Evolutionary conservation across 1,140 invertebrate genomes (phyloP).

Genomic region (Drosophila truncata): DNA sequence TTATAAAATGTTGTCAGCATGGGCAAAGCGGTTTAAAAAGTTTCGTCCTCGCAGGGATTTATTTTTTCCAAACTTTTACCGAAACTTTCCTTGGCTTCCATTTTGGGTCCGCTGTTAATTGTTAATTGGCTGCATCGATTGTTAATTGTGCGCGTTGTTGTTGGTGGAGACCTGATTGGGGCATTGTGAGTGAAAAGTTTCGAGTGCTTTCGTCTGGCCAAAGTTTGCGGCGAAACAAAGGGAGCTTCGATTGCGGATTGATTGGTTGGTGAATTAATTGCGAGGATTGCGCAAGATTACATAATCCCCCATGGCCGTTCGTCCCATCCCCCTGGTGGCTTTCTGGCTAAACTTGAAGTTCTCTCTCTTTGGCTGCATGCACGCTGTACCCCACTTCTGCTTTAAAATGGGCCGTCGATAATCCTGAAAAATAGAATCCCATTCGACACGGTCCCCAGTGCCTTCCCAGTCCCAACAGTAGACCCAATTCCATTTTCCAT

Average conservation of each 20-base stretch:
- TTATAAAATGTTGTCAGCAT: slow-evolving; percentile 36
- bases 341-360: slow-evolving; percentile 13
- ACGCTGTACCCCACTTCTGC: slow-evolving; percentile 44
- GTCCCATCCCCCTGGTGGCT: slow-evolving; percentile 2
- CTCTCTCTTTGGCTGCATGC: not conserved
- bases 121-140: slow-evolving; percentile 81
- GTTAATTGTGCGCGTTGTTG: slow-evolving; percentile 65
- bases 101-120: slow-evolving; percentile 60
- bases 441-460: slow-evolving; percentile 17
- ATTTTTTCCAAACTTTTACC: slow-evolving; percentile 38
- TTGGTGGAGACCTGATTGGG: slow-evolving; percentile 48
- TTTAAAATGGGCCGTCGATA: slow-evolving; percentile 57
- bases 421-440: slow-evolving; percentile 35
- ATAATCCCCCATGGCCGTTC: slow-evolving; percentile 39
- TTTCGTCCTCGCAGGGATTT: slow-evolving; percentile 21
- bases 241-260: slow-evolving; percentile 47
- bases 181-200: slow-evolving; percentile 62
- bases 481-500: slow-evolving; percentile 42
- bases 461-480: slow-evolving; percentile 15
- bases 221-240: slow-evolving; percentile 67
- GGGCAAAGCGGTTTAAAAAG: slow-evolving; percentile 38
- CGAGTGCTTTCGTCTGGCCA: slow-evolving; percentile 72
- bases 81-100: slow-evolving; percentile 37
- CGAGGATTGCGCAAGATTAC: slow-evolving; percentile 41
- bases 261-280: slow-evolving; percentile 58